Evolutionary conservation across 2,797 vertebrate genomes (phyloP).

Genomic region (Lerista edwardsae): DNA sequence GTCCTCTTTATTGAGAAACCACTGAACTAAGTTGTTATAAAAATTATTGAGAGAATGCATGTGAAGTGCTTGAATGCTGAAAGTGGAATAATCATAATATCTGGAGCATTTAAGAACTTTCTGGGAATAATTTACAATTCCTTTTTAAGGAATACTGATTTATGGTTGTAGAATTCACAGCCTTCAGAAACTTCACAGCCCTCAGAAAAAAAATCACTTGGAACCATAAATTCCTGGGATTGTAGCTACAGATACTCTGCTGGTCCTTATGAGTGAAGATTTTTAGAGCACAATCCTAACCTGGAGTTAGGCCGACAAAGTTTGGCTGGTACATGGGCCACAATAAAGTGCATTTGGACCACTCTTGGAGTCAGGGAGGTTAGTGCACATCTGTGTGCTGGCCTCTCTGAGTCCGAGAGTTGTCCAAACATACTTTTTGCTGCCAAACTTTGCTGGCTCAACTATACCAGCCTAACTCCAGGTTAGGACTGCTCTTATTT

Average conservation of each 20-base stretch:
- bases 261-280: not conserved
- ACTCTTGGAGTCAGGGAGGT: no score
- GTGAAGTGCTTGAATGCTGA: not conserved
- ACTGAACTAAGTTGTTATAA: not conserved
- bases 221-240: not conserved
- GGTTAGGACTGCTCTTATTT: no score
- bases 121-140: not conserved
- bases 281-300: no score
- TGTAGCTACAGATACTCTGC: not conserved
- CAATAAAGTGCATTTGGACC: no score
- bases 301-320: no score
- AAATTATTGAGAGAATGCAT: not conserved
- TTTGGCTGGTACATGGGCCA: no score
- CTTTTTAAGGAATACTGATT: not conserved
- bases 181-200: not conserved
- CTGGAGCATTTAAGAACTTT: not conserved
- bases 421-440: no score
- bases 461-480: no score
- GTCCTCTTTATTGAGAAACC: not conserved
- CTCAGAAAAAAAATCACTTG: not conserved
- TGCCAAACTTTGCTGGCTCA: no score
- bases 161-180: not conserved
- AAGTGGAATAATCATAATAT: no score
- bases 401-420: no score
- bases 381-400: no score